These are phyloP conservation scores for Manis pentadactyla DNA, from an alignment of 2,797 vertebrate species.

Conservation along the genomic window DNA sequence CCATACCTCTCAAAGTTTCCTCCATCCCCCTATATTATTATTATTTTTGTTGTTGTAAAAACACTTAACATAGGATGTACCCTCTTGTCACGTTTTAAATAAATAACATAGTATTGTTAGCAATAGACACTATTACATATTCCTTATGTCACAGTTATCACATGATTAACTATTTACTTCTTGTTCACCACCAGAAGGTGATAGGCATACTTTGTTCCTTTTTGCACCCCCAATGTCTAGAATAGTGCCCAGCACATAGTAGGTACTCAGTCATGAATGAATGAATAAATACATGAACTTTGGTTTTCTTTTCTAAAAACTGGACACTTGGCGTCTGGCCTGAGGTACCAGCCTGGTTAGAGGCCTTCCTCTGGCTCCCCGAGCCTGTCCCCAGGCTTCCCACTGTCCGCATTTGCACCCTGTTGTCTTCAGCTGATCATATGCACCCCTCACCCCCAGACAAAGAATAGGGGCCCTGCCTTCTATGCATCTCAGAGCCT, in stretches of 20 bases:
- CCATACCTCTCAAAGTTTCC: not conserved
- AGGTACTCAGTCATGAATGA: not conserved
- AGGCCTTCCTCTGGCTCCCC: not conserved
- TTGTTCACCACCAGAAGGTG: not conserved
- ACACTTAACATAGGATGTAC: not conserved
- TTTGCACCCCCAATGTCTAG: accelerated
- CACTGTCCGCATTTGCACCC: not conserved
- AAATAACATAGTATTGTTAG: accelerated
- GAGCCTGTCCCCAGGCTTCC: accelerated
- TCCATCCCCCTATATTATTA: too few relatives aligned
- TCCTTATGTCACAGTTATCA: not conserved
- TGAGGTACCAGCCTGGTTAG: not conserved
- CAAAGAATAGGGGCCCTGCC: not conserved
- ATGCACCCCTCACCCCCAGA: accelerated
- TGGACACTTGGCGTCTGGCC: not conserved
- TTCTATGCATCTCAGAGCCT: not conserved
- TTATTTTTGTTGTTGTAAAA: not conserved
- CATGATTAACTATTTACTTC: not conserved
- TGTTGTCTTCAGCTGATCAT: not conserved
- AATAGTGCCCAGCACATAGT: not conserved
- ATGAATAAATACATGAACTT: not conserved
- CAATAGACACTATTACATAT: not conserved
- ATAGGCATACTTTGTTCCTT: not conserved
- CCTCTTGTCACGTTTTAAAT: too few relatives aligned
- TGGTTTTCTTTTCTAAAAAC: not conserved